Evolutionary conservation across 2,797 vertebrate genomes (phyloP).

Genomic region (Acrocephalus scirpaceus): DNA sequence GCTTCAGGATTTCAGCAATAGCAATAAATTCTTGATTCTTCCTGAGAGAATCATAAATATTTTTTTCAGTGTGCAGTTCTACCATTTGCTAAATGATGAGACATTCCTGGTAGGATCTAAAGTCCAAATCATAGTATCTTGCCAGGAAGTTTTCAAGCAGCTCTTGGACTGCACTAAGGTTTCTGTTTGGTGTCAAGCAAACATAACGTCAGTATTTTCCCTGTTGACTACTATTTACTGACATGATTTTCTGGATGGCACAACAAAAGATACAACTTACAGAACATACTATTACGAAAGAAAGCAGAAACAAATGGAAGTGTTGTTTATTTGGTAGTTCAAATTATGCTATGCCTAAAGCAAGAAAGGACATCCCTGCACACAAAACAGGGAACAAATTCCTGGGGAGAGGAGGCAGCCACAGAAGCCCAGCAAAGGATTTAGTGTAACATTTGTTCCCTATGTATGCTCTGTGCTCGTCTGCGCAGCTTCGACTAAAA

Average conservation of each 20-base stretch:
- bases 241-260: not conserved
- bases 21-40: not conserved
- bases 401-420: not conserved
- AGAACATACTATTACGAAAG: not conserved
- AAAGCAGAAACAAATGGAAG: not conserved
- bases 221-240: not conserved
- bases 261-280: not conserved
- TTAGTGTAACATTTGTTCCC: not conserved
- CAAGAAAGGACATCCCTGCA: not conserved
- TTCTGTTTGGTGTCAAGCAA: not conserved
- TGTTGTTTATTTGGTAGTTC: not conserved
- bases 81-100: not conserved
- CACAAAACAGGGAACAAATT: not conserved
- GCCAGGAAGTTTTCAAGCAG: not conserved
- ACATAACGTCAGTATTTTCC: not conserved
- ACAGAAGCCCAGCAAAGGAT: not conserved
- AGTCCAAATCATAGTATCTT: not conserved
- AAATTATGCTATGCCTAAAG: not conserved
- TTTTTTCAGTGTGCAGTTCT: not conserved
- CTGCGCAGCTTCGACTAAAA: not conserved
- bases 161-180: not conserved
- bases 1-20: not conserved
- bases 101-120: not conserved
- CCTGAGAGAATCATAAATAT: not conserved
- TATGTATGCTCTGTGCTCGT: not conserved